phyloP scores from a whole-genome alignment of 2,797 vertebrate genomes.

The Australoheros facetus region DNA sequence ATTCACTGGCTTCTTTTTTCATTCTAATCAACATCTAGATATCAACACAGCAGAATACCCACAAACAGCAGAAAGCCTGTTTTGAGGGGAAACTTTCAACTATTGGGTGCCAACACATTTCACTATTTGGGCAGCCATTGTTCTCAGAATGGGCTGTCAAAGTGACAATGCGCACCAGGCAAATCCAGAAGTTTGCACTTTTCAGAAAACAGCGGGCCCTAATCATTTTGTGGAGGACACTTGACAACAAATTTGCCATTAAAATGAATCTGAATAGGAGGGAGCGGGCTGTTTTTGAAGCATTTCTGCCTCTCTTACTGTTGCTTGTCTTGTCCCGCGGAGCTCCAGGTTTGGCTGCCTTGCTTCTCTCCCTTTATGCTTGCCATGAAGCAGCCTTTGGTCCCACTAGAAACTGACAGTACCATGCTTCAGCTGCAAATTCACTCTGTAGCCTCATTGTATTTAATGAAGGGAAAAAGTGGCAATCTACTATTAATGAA shows the following conservation, averaged over 20 bases:
- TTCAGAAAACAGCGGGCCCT: constrained; percentile 81
- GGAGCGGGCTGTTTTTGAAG: constrained; percentile 71
- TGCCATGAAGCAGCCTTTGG: constrained; percentile 79
- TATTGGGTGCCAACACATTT: constrained; percentile 81
- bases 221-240: constrained; percentile 81
- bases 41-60: constrained; percentile 81
- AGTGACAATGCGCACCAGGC: constrained; percentile 80
- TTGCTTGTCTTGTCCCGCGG: constrained; percentile 72
- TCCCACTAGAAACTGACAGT: constrained; percentile 80
- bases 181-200: constrained; percentile 82
- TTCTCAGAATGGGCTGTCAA: constrained; percentile 81
- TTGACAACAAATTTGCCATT: constrained; percentile 88
- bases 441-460: constrained; percentile 81
- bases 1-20: constrained; percentile 74
- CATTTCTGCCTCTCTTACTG: constrained; percentile 66
- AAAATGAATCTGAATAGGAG: constrained; percentile 81
- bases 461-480: constrained; percentile 86
- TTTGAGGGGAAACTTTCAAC: constrained; percentile 78
- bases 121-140: constrained; percentile 82
- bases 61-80: constrained; percentile 78
- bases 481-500: constrained; percentile 86
- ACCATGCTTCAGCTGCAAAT: constrained; percentile 73
- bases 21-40: constrained; percentile 85
- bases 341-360: constrained; percentile 70
- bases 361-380: constrained; percentile 62